A percentile compares a stretch with the other conserved stretches of the same genome.
Evolutionary conservation across 2,888 invertebrate species (phyloP).

Genomic region (Melipona beecheii): DNA sequence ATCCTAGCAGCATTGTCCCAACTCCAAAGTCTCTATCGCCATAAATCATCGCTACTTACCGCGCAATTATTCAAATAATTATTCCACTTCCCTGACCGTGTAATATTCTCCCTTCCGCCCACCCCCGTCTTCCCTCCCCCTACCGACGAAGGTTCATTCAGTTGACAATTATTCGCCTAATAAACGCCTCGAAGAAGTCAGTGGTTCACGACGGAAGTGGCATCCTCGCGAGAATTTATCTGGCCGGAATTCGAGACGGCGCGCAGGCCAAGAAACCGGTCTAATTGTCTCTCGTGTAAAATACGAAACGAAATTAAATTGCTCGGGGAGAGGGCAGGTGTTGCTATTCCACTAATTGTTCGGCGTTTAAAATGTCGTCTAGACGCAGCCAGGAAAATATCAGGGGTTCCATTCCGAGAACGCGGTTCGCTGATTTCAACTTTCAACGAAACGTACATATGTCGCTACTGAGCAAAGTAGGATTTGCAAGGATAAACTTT

Average conservation of each 20-base stretch:
- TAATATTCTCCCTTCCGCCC: too few species aligned
- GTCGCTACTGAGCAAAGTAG: background rate
- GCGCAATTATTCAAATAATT: too few species aligned
- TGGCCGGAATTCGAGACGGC: slow-evolving; percentile 7
- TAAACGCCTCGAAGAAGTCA: background rate
- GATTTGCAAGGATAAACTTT: too few species aligned
- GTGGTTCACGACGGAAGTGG: background rate
- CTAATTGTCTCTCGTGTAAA: background rate
- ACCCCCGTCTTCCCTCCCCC: too few species aligned
- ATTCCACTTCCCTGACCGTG: too few species aligned
- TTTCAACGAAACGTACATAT: background rate
- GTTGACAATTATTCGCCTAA: too few species aligned
- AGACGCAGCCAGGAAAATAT: slow-evolving; percentile 25
- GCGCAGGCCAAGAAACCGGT: slow-evolving; percentile 4
- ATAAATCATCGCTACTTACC: too few species aligned
- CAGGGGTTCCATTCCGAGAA: background rate
- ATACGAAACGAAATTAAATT: slow-evolving; percentile 36
- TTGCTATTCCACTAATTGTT: slow-evolving; percentile 46
- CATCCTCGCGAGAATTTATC: slow-evolving; percentile 15
- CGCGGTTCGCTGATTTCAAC: background rate
- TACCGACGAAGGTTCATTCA: too few species aligned
- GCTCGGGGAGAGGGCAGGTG: slow-evolving; percentile 19
- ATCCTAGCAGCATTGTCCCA: too few species aligned
- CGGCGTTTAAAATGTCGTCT: slow-evolving; percentile 11
- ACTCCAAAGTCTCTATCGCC: too few species aligned